A percentile compares a stretch with the other conserved stretches of the same genome.
Conservation (phyloP, 2,113 vertebrate species). For the Corythoichthys intestinalis region DNA sequence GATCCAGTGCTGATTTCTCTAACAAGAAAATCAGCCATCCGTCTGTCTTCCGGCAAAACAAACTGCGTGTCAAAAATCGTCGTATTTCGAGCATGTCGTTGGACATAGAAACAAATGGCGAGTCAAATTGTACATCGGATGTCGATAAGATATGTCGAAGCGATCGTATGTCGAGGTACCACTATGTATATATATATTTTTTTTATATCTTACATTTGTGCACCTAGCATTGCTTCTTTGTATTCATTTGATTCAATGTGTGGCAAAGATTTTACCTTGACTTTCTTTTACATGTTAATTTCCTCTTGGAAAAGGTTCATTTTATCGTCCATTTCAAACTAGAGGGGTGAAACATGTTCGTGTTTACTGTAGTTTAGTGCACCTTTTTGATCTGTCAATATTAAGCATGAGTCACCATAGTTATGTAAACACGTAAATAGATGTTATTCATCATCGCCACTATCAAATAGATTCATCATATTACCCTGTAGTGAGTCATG, state of each 20-base stretch:
- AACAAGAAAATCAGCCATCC: too few species aligned
- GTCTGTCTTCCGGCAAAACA: too few species aligned
- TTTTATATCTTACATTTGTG: not conserved
- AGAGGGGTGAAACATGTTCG: not conserved
- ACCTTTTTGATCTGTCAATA: not conserved
- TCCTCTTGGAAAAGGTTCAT: constrained; percentile 19
- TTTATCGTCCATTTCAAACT: constrained; percentile 5
- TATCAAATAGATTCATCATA: not conserved
- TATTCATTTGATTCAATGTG: constrained; percentile 2
- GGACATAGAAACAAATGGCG: too few species aligned
- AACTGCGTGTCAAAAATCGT: too few species aligned
- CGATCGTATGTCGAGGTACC: too few species aligned
- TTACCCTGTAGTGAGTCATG: not conserved
- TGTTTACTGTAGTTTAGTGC: not conserved
- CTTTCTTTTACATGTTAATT: constrained; percentile 11
- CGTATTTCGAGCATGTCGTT: too few species aligned
- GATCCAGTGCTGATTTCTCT: too few species aligned
- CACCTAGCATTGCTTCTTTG: not conserved
- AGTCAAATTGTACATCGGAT: too few species aligned
- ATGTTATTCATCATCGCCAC: not conserved
- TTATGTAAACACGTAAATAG: not conserved
- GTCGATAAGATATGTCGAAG: too few species aligned
- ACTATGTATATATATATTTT: not conserved
- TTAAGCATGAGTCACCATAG: not conserved
- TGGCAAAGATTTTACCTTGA: constrained; percentile 27